Evolutionary conservation across 2,797 vertebrate genomes (phyloP).

Genomic region (Acrossocheilus fasciatus): DNA sequence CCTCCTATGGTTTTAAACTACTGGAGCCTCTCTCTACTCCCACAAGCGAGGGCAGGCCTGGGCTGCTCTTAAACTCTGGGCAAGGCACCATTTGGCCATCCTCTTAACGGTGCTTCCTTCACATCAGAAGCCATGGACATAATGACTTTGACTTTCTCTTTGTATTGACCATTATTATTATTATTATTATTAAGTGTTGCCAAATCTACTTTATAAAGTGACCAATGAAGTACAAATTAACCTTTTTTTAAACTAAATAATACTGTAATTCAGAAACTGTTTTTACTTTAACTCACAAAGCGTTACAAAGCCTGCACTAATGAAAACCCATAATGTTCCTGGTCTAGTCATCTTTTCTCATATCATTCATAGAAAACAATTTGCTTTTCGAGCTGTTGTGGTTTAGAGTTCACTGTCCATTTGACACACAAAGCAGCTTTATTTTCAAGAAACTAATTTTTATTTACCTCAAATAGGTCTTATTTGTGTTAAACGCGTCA

Average conservation of each 20-base stretch:
- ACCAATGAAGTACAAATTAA: neutral
- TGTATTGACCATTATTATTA: neutral
- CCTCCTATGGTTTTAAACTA: conserved; percentile 29
- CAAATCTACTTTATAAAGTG: neutral
- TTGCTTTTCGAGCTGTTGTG: neutral
- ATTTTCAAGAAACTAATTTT: neutral
- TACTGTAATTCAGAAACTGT: neutral
- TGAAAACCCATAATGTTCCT: neutral
- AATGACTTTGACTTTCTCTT: conserved; percentile 10
- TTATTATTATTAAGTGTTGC: neutral
- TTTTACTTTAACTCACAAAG: neutral
- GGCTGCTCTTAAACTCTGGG: conserved; percentile 42
- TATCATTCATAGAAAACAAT: no score
- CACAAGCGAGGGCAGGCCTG: conserved; percentile 59
- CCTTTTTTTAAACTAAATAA: neutral
- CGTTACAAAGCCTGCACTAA: neutral
- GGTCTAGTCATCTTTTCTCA: neutral
- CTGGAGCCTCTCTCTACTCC: conserved; percentile 62
- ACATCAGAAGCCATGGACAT: conserved; percentile 41
- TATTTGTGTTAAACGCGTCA: neutral
- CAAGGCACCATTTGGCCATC: conserved; percentile 42
- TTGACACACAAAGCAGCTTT: neutral
- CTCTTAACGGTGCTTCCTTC: conserved; percentile 24
- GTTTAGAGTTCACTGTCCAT: neutral
- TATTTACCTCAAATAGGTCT: conserved; percentile 1